Evolutionary conservation across 2,797 vertebrate genomes (phyloP).

Genomic region (Acipenser transmontanus): DNA sequence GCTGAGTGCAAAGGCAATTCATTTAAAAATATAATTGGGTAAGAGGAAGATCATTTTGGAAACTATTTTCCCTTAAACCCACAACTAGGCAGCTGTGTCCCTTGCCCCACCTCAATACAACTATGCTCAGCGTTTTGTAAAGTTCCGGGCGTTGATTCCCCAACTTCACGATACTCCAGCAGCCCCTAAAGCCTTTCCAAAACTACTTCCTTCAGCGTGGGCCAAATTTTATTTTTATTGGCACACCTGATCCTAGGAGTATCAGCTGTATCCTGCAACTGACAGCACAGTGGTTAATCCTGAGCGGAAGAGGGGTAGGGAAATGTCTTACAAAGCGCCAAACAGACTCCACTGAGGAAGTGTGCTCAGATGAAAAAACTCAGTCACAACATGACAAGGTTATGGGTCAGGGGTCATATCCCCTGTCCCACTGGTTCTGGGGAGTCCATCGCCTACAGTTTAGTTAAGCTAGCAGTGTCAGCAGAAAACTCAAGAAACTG

Average conservation of each 20-base stretch:
- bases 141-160: neutral
- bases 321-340: neutral
- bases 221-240: slow-evolving; percentile 52
- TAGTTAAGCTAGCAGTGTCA: neutral
- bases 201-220: slow-evolving; percentile 45
- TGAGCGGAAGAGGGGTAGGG: slow-evolving; percentile 34
- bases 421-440: neutral
- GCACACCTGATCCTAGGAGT: slow-evolving; percentile 8
- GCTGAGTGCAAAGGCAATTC: no score
- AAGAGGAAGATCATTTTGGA: no score
- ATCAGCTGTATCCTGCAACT: slow-evolving; percentile 23
- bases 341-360: neutral
- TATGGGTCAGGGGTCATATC: neutral
- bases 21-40: no score
- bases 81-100: no score
- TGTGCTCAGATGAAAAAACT: neutral
- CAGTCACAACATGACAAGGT: neutral
- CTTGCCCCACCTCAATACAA: neutral
- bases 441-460: neutral
- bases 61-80: no score
- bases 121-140: neutral
- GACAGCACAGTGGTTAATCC: slow-evolving; percentile 44
- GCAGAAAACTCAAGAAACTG: neutral
- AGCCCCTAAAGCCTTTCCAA: slow-evolving; percentile 21
- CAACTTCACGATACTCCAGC: neutral